These are phyloP conservation scores for Drosophila flavopinicola DNA, from an alignment of 2,888 invertebrate species.

Conservation along the genomic window DNA sequence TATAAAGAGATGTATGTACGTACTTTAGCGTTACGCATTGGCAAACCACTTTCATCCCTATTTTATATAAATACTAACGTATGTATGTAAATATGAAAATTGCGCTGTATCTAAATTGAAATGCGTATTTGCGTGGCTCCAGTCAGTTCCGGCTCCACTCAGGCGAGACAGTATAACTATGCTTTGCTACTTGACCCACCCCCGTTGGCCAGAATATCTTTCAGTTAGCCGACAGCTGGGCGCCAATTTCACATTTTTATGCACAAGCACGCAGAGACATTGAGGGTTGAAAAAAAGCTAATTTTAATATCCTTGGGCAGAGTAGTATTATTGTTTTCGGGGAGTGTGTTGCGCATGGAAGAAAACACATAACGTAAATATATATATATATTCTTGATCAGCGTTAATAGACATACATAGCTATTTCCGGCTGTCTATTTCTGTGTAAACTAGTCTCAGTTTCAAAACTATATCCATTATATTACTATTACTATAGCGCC, in stretches of 20 bases:
- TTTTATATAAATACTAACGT: no score
- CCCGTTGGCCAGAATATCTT: constrained; percentile 5
- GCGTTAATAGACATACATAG: no score
- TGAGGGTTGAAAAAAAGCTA: constrained; percentile 8
- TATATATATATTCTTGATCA: no score
- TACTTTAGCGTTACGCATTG: background rate
- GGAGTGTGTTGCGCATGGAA: no score
- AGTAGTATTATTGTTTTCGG: no score
- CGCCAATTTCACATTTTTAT: constrained; percentile 20
- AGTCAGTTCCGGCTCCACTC: constrained; percentile 23
- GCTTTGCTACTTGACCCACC: background rate
- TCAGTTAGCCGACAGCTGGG: constrained; percentile 18
- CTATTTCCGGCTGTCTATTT: no score
- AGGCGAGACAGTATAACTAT: constrained; percentile 17
- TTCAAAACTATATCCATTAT: no score
- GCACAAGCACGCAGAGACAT: constrained; percentile 2
- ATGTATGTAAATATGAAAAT: no score
- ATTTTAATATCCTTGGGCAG: no score
- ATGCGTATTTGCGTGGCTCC: constrained; percentile 22
- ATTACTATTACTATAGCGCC: no score
- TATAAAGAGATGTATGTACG: background rate
- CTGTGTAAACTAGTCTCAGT: no score
- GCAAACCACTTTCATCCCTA: background rate
- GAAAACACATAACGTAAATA: no score
- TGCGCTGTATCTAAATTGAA: constrained; percentile 10